Evolutionary conservation across 2,797 vertebrate genomes (phyloP).

Genomic region (Morelia viridis): DNA sequence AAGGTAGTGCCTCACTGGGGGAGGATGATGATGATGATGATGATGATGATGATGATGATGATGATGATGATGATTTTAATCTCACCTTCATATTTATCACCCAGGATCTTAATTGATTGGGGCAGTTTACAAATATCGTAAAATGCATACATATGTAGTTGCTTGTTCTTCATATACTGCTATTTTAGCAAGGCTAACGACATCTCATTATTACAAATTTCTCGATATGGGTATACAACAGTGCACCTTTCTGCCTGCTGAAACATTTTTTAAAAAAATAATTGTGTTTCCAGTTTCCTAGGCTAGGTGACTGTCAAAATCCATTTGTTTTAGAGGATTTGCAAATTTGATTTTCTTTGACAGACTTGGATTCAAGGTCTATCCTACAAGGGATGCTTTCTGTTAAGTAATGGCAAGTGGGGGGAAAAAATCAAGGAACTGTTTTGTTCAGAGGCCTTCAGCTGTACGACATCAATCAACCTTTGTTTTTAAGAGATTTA

Average conservation of each 20-base stretch:
- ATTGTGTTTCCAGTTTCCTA: constrained; percentile 18
- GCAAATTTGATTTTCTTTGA: constrained; percentile 31
- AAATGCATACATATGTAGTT: not conserved
- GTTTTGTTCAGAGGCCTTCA: constrained; percentile 30
- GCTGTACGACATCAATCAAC: constrained; percentile 32
- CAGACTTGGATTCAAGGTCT: constrained; percentile 21
- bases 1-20: too few species aligned
- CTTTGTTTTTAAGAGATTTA: constrained; percentile 38
- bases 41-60: too few species aligned
- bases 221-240: not conserved
- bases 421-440: not conserved
- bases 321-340: constrained; percentile 35
- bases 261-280: not conserved
- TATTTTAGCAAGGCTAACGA: not conserved
- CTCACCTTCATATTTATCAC: not conserved
- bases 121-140: not conserved
- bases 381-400: constrained; percentile 17
- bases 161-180: not conserved
- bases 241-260: not conserved
- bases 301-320: constrained; percentile 24
- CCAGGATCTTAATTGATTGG: not conserved
- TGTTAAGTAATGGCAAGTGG: constrained; percentile 13
- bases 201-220: not conserved
- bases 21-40: too few species aligned
- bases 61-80: not conserved